Conservation (phyloP, 1,140 invertebrate genomes). For the Plectus sambesii region DNA sequence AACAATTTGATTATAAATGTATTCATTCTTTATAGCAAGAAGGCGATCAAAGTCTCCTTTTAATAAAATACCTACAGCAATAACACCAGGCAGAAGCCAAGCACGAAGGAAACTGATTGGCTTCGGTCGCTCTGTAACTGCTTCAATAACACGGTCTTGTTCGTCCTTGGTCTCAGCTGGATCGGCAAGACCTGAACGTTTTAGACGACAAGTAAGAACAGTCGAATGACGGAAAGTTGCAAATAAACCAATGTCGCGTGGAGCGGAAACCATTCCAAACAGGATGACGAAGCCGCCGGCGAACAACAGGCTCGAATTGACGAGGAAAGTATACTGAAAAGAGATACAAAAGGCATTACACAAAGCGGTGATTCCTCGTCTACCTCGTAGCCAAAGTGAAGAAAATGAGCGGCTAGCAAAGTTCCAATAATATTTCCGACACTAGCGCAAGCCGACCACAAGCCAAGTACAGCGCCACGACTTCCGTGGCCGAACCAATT, state of each 20-base stretch:
- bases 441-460: conserved; percentile 48
- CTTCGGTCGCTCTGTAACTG: conserved; percentile 3
- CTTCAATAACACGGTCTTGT: conserved; percentile 2
- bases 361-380: conserved; percentile 12
- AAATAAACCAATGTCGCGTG: background rate
- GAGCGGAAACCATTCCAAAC: conserved; percentile 29
- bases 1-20: background rate
- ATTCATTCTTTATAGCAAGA: conserved; percentile 2
- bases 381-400: conserved; percentile 48
- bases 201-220: no score
- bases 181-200: background rate
- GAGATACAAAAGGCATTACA: conserved; percentile 1
- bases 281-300: conserved; percentile 41
- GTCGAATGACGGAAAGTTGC: background rate
- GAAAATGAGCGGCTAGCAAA: conserved; percentile 43
- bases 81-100: conserved; percentile 46
- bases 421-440: conserved; percentile 49
- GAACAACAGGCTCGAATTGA: conserved; percentile 46
- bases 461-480: conserved; percentile 47
- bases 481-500: conserved; percentile 41
- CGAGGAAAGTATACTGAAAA: conserved; percentile 6
- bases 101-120: conserved; percentile 42
- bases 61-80: conserved; percentile 29
- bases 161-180: conserved; percentile 4
- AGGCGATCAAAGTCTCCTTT: background rate